phyloP scores from a whole-genome alignment of 2,113 vertebrate genomes.

The Hystrix cristata region DNA sequence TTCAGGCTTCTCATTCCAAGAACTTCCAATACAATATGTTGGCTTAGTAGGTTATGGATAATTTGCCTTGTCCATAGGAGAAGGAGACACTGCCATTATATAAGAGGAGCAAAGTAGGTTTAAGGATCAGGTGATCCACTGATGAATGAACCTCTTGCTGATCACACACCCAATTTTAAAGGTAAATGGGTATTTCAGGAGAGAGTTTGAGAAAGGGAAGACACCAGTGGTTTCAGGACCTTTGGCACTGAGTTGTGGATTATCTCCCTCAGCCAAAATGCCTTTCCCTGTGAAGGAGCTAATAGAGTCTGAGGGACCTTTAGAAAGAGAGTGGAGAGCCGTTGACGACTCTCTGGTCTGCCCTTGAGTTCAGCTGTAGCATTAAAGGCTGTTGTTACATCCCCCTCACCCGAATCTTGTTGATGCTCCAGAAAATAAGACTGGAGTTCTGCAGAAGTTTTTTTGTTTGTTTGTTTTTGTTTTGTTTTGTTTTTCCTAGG shows the following conservation, averaged over 20 bases:
- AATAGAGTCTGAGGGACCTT: not conserved
- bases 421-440: not conserved
- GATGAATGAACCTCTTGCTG: not conserved
- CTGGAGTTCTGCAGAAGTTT: not conserved
- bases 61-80: not conserved
- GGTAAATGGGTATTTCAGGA: not conserved
- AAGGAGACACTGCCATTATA: not conserved
- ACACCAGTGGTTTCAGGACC: fast-evolving
- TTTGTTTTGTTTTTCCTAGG: not conserved
- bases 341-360: not conserved
- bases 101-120: not conserved
- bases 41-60: not conserved
- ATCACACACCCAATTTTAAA: not conserved
- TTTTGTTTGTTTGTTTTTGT: not conserved
- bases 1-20: not conserved
- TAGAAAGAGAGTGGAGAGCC: not conserved
- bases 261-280: not conserved
- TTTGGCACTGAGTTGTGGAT: not conserved
- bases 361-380: not conserved
- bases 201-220: not conserved
- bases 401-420: not conserved
- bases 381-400: fast-evolving
- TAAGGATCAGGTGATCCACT: not conserved
- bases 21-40: not conserved
- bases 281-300: not conserved